phyloP scores from a whole-genome alignment of 2,113 vertebrate genomes.

The Antidorcas marsupialis region DNA sequence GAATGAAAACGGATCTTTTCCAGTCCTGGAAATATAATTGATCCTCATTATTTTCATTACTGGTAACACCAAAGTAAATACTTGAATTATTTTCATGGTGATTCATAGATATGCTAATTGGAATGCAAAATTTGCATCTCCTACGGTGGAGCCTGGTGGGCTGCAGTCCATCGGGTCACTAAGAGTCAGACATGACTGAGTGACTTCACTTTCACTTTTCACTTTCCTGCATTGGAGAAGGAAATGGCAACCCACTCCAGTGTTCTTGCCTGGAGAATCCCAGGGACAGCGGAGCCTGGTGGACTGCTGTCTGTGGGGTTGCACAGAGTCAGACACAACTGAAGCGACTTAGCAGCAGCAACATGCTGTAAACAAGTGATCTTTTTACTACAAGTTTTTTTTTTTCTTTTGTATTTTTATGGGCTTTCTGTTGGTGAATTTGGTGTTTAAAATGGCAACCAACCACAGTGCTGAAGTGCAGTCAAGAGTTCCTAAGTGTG shows the following conservation, averaged over 20 bases:
- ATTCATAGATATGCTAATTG: background rate
- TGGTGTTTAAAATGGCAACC: background rate
- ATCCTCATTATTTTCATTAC: background rate
- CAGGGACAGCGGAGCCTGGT: too few relatives aligned
- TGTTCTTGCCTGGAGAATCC: too few relatives aligned
- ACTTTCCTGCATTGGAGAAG: too few relatives aligned
- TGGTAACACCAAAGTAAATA: background rate
- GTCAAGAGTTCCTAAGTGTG: background rate
- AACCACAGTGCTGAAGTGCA: background rate
- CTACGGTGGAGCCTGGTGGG: too few relatives aligned
- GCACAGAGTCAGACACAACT: too few relatives aligned
- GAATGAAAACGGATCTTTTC: background rate
- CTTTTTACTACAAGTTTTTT: background rate
- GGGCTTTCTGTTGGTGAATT: background rate
- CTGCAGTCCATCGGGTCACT: too few relatives aligned
- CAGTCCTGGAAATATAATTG: background rate
- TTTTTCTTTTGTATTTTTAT: background rate
- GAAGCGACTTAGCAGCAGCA: too few relatives aligned
- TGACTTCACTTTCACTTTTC: too few relatives aligned
- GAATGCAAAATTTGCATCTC: background rate
- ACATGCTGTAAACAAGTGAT: background rate
- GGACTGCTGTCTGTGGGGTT: too few relatives aligned
- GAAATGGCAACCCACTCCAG: too few relatives aligned
- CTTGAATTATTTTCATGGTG: background rate
- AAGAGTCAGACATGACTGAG: too few relatives aligned